Evolutionary conservation across 2,888 invertebrate species (phyloP).

Genomic region (Monoplex corrugatus): DNA sequence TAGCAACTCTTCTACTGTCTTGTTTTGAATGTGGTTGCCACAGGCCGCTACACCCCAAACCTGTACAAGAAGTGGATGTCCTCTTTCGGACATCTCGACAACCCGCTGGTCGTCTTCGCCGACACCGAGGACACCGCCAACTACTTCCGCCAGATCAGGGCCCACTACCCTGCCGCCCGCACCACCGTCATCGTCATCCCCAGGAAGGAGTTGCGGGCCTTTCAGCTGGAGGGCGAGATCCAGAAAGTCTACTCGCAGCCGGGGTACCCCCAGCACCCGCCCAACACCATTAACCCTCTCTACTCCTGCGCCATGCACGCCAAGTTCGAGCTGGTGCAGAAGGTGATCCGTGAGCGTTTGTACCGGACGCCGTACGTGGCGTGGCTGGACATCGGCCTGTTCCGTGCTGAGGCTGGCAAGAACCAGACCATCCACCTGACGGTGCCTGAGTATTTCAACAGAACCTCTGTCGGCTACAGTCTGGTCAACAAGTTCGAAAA

Average conservation of each 20-base stretch:
- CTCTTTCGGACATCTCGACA: background rate
- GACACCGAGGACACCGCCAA: slow-evolving; percentile 15
- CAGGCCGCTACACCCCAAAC: slow-evolving; percentile 17
- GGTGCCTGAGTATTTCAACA: background rate
- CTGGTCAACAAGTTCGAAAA: background rate
- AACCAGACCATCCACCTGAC: slow-evolving; percentile 19
- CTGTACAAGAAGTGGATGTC: slow-evolving; percentile 15
- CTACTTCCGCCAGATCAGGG: slow-evolving; percentile 26
- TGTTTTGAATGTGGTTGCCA: background rate
- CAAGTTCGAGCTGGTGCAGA: slow-evolving; percentile 40
- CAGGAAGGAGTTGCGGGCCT: slow-evolving; percentile 29
- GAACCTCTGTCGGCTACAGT: slow-evolving; percentile 7
- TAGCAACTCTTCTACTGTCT: background rate
- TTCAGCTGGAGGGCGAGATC: slow-evolving; percentile 13
- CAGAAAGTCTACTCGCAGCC: slow-evolving; percentile 1
- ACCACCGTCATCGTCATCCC: slow-evolving; percentile 25
- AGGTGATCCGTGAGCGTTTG: background rate
- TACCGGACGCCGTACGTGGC: slow-evolving; percentile 15
- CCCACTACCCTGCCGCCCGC: slow-evolving; percentile 27
- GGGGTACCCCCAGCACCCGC: slow-evolving; percentile 33
- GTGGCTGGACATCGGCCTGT: slow-evolving; percentile 43
- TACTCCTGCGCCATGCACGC: slow-evolving; percentile 49
- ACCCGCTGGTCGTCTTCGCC: slow-evolving; percentile 18
- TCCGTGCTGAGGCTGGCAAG: slow-evolving; percentile 10
- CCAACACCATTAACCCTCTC: slow-evolving; percentile 41